Evolutionary conservation across 2,113 vertebrate genomes (phyloP).

Genomic region (Chaetorhynchus papuensis): DNA sequence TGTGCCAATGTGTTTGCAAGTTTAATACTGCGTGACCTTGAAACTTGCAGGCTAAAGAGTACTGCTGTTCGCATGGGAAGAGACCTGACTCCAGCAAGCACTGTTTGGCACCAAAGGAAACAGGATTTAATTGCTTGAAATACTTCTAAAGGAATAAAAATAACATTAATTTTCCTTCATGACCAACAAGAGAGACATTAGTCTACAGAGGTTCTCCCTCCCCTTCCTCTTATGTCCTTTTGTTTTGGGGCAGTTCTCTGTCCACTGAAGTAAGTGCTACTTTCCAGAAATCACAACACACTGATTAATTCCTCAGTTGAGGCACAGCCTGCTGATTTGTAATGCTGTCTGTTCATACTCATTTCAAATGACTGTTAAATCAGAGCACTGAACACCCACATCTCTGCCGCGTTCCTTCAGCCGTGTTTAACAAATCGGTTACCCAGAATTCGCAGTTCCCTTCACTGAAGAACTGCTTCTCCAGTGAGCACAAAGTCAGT

Average conservation of each 20-base stretch:
- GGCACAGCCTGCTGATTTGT: conserved; percentile 37
- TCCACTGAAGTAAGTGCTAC: conserved; percentile 31
- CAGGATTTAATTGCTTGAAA: not conserved
- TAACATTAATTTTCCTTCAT: rapidly evolving
- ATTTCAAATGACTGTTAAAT: conserved; percentile 65
- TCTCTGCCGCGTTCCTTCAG: conserved; percentile 32
- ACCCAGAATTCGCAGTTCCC: conserved; percentile 28
- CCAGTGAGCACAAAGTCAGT: not conserved
- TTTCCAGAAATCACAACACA: conserved; percentile 38
- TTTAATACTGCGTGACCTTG: not conserved
- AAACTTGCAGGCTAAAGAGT: not conserved
- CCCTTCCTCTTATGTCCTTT: not conserved
- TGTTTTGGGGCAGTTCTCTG: not conserved
- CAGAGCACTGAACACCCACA: conserved; percentile 37
- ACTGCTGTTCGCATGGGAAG: not conserved
- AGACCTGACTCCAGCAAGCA: not conserved
- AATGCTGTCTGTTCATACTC: conserved; percentile 52
- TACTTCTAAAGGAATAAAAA: not conserved
- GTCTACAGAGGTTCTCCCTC: not conserved
- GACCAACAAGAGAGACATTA: not conserved
- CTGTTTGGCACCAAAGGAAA: not conserved
- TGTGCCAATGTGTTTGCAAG: not conserved
- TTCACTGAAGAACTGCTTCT: not conserved
- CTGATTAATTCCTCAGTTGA: conserved; percentile 39
- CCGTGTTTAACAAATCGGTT: conserved; percentile 10